Conservation (phyloP, 2,888 invertebrate genomes). For the Hofmannophila pseudospretella region DNA sequence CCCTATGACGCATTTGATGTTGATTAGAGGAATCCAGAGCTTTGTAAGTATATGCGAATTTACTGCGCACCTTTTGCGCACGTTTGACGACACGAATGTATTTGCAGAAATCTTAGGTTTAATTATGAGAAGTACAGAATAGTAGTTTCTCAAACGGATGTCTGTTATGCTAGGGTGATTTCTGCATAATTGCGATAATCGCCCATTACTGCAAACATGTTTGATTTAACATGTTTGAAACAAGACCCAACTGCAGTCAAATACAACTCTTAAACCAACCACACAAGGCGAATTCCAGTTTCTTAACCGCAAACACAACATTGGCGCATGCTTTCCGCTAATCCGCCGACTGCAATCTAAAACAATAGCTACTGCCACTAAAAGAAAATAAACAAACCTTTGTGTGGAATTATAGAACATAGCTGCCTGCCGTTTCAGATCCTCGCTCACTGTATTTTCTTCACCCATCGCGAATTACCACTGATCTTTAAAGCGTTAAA, state of each 20-base stretch:
- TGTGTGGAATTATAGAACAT: constrained; percentile 69
- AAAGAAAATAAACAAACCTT: constrained; percentile 34
- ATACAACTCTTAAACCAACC: background rate
- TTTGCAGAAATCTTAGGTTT: too few species aligned
- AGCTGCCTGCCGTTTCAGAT: constrained; percentile 67
- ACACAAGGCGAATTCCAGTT: background rate
- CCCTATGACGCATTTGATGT: too few species aligned
- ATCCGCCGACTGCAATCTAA: background rate
- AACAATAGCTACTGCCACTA: background rate
- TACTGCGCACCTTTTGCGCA: too few species aligned
- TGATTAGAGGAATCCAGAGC: too few species aligned
- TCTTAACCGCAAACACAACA: background rate
- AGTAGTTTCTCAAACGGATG: too few species aligned
- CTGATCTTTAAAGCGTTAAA: constrained; percentile 27
- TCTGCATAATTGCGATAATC: too few species aligned
- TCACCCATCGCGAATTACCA: constrained; percentile 40
- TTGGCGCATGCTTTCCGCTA: background rate
- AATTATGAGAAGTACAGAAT: too few species aligned
- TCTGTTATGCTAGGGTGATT: too few species aligned
- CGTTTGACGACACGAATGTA: too few species aligned
- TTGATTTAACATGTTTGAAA: background rate
- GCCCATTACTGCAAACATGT: background rate
- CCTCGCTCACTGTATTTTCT: constrained; percentile 60
- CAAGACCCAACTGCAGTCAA: background rate
- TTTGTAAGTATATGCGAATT: too few species aligned